Percentiles rank a stretch among this genome's conserved stretches.
Evolutionary conservation across 2,888 invertebrate species (phyloP).

Genomic region (Drosophila anceps): DNA sequence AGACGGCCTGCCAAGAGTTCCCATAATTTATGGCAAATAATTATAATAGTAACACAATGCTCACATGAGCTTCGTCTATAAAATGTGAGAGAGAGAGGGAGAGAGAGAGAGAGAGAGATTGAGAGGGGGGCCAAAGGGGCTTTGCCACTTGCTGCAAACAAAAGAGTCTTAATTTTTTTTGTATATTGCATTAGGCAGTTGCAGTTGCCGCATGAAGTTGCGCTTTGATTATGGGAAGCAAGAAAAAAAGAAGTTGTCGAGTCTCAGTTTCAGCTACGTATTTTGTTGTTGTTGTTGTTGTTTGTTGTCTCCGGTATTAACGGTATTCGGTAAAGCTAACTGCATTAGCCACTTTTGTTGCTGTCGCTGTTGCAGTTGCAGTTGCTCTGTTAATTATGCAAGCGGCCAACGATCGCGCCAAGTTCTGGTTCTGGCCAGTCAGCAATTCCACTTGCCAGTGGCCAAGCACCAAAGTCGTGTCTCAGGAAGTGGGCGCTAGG

Average conservation of each 20-base stretch:
- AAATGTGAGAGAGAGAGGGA: not conserved
- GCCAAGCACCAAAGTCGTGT: slow-evolving; percentile 31
- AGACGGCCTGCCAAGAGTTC: slow-evolving; percentile 48
- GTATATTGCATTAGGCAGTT: slow-evolving; percentile 58
- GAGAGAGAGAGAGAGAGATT: too few species aligned
- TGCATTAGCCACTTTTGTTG: slow-evolving; percentile 64
- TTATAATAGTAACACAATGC: slow-evolving; percentile 76
- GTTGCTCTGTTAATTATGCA: slow-evolving; percentile 70
- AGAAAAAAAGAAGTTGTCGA: slow-evolving; percentile 2
- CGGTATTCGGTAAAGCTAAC: slow-evolving; percentile 70
- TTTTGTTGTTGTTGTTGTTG: slow-evolving; percentile 16
- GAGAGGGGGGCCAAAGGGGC: slow-evolving; percentile 1
- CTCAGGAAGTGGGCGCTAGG: slow-evolving; percentile 65
- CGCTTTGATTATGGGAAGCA: slow-evolving; percentile 74
- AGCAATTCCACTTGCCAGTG: slow-evolving; percentile 44
- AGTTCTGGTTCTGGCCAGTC: slow-evolving; percentile 50
- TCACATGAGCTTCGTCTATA: slow-evolving; percentile 16
- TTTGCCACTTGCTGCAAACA: slow-evolving; percentile 45
- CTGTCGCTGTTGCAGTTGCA: slow-evolving; percentile 15
- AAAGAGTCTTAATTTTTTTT: slow-evolving; percentile 78
- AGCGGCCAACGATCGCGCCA: slow-evolving; percentile 50
- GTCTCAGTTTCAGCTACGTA: slow-evolving; percentile 19
- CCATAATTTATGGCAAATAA: slow-evolving; percentile 79
- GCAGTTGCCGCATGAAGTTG: slow-evolving; percentile 54
- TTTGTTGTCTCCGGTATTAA: slow-evolving; percentile 46